phyloP scores from a whole-genome alignment of 2,797 vertebrate species.

The Pelochelys cantorii region DNA sequence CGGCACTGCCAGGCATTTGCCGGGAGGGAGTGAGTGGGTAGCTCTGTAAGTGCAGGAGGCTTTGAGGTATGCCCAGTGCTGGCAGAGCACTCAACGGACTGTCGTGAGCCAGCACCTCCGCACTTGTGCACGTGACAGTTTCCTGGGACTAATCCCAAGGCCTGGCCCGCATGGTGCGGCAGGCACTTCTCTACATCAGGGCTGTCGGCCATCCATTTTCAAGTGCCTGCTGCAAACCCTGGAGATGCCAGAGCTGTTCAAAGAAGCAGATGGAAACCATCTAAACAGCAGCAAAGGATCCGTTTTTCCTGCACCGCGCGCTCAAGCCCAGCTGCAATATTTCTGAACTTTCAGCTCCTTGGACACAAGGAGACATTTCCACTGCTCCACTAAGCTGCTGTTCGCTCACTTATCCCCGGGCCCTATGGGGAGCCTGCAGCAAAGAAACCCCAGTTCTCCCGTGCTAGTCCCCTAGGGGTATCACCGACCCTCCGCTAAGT shows the following conservation, averaged over 20 bases:
- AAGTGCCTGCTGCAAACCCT: not conserved
- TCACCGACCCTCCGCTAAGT: rapidly evolving
- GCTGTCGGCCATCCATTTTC: not conserved
- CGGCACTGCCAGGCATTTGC: not conserved
- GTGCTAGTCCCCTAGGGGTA: not conserved
- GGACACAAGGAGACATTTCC: not conserved
- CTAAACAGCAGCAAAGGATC: not conserved
- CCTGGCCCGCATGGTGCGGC: rapidly evolving
- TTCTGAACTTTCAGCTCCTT: not conserved
- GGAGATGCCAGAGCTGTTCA: not conserved
- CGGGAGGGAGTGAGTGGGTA: not conserved
- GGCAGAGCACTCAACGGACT: not conserved
- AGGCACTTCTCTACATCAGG: not conserved
- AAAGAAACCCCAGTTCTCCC: not conserved
- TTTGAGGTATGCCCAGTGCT: not conserved
- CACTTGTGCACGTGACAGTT: not conserved
- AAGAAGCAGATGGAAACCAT: not conserved
- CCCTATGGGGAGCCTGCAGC: too few relatives aligned
- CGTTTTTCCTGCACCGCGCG: not conserved
- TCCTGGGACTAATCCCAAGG: not conserved
- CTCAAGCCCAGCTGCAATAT: not conserved
- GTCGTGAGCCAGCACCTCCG: not conserved
- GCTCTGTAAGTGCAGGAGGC: not conserved
- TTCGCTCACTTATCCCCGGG: too few relatives aligned
- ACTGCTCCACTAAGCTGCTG: not conserved